Conservation (phyloP, 2,113 vertebrate species). For the Heliornis fulica region DNA sequence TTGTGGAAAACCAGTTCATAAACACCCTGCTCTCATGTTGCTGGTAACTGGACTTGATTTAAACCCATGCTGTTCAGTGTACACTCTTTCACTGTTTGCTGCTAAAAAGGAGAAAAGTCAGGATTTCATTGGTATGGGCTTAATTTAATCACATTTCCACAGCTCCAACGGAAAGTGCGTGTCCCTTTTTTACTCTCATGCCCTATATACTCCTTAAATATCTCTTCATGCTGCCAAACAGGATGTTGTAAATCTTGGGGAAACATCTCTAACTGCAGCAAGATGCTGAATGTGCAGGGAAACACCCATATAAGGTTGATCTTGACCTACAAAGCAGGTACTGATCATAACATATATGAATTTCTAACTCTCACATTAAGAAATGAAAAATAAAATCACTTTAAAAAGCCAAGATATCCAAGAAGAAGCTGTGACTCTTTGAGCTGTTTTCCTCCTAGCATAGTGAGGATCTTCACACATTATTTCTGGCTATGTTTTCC, state of each 20-base stretch:
- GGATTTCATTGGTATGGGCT: neutral
- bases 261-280: neutral
- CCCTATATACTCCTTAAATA: neutral
- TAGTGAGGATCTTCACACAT: neutral
- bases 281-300: neutral
- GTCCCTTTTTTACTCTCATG: neutral
- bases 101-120: neutral
- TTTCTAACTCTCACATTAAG: neutral
- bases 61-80: neutral
- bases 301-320: neutral
- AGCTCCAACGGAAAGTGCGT: neutral
- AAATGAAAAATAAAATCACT: neutral
- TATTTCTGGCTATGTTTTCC: neutral
- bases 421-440: neutral
- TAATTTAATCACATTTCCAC: neutral
- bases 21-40: neutral
- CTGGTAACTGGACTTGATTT: neutral
- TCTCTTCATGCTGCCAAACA: neutral
- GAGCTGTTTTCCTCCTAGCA: neutral
- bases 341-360: neutral
- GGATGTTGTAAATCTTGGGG: neutral
- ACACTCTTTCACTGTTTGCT: neutral
- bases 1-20: neutral
- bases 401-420: neutral
- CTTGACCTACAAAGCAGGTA: neutral